Conservation (phyloP, 1,140 invertebrate genomes). For the Drosophila paulistorum region DNA sequence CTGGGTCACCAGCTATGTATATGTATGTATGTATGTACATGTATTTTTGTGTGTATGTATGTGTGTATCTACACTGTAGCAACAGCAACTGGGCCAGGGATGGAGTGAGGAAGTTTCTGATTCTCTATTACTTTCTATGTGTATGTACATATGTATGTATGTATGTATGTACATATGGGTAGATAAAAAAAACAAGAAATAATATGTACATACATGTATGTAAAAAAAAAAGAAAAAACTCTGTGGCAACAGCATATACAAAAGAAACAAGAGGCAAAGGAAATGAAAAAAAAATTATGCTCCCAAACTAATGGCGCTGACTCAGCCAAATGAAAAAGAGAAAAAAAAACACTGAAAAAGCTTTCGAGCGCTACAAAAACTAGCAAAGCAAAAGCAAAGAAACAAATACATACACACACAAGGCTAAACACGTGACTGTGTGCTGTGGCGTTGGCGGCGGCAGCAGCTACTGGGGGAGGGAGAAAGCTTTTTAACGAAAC, state of each 20-base stretch:
- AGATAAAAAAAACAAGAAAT: constrained; percentile 35
- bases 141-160: not conserved
- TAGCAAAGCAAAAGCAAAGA: constrained; percentile 28
- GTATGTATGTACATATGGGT: constrained; percentile 24
- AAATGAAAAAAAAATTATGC: constrained; percentile 26
- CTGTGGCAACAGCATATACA: constrained; percentile 56
- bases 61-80: not conserved
- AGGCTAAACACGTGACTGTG: constrained; percentile 62
- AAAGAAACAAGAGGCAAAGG: constrained; percentile 35
- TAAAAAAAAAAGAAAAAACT: constrained; percentile 28
- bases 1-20: constrained; percentile 55
- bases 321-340: constrained; percentile 53
- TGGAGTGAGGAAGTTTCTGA: constrained; percentile 36
- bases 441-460: constrained; percentile 11
- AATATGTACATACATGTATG: not conserved
- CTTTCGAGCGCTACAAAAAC: constrained; percentile 33
- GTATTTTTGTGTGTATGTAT: not conserved
- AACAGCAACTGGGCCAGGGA: constrained; percentile 19
- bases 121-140: constrained; percentile 34
- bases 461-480: constrained; percentile 19
- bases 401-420: constrained; percentile 34
- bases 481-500: constrained; percentile 76
- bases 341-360: constrained; percentile 50
- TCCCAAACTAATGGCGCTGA: constrained; percentile 73
- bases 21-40: not conserved